A percentile compares a stretch with the other conserved stretches of the same genome.
These are phyloP conservation scores for Tetrax tetrax DNA, from an alignment of 2,113 vertebrate species.

Conservation along the genomic window DNA sequence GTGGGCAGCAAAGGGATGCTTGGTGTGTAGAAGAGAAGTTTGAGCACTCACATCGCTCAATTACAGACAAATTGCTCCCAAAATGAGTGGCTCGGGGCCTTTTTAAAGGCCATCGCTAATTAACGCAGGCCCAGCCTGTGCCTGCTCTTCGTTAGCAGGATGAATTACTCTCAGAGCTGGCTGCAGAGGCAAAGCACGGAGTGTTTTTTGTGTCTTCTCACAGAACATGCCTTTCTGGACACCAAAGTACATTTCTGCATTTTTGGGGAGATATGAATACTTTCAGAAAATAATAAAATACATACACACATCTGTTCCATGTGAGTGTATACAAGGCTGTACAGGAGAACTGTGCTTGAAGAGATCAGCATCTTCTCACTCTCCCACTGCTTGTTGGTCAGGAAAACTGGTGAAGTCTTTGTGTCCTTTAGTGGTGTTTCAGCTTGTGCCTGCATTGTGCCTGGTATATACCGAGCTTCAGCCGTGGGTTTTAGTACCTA, in stretches of 20 bases:
- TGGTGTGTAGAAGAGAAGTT: not conserved
- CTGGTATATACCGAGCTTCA: not conserved
- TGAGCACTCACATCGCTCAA: fast-evolving
- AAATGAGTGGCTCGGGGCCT: not conserved
- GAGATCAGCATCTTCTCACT: not conserved
- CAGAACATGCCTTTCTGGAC: not conserved
- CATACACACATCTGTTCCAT: not conserved
- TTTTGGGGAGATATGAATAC: not conserved
- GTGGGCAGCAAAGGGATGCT: not conserved
- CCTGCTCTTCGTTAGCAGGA: not conserved
- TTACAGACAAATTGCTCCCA: not conserved
- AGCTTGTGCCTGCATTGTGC: not conserved
- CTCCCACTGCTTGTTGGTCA: not conserved
- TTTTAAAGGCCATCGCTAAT: not conserved
- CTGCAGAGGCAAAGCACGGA: not conserved
- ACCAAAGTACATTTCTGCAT: not conserved
- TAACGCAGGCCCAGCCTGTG: not conserved
- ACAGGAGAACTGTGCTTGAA: not conserved
- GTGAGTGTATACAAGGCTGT: not conserved
- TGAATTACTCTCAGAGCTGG: not conserved
- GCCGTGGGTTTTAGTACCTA: not conserved
- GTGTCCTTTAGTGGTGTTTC: not conserved
- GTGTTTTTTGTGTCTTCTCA: not conserved
- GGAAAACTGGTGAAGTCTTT: not conserved
- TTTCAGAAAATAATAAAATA: not conserved